These are phyloP conservation scores for Psophia crepitans DNA, from an alignment of 2,113 vertebrate species.

Conservation along the genomic window DNA sequence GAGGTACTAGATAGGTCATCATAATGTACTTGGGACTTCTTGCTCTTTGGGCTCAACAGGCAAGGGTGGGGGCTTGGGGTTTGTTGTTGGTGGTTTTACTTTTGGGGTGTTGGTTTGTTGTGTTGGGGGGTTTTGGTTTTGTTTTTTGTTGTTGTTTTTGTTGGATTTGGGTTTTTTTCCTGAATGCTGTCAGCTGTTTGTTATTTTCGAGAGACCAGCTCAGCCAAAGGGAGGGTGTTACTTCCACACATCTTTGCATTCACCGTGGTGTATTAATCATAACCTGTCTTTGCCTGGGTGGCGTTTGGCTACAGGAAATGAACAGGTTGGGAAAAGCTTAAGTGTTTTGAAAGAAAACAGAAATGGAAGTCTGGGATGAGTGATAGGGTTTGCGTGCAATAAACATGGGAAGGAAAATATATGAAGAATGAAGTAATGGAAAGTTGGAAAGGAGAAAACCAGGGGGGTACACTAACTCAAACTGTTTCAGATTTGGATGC, in stretches of 20 bases:
- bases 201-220: background rate
- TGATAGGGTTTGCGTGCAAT: constrained; percentile 20
- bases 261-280: background rate
- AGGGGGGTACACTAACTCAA: background rate
- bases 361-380: constrained; percentile 17
- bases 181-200: background rate
- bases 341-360: constrained; percentile 64
- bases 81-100: background rate
- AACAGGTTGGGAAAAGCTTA: constrained; percentile 31
- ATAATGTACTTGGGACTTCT: background rate
- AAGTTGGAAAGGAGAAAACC: background rate
- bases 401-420: constrained; percentile 30
- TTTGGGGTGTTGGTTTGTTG: background rate
- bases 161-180: background rate
- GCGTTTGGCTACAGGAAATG: background rate
- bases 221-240: background rate
- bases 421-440: constrained; percentile 41
- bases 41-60: background rate
- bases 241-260: background rate
- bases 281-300: background rate
- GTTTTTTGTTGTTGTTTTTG: background rate
- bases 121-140: background rate
- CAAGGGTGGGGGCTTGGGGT: rapidly evolving
- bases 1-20: background rate
- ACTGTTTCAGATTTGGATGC: background rate